Percentiles rank a stretch among this genome's conserved stretches.
Conservation (phyloP, 2,888 invertebrate species). For the Hedychridium roseum region DNA sequence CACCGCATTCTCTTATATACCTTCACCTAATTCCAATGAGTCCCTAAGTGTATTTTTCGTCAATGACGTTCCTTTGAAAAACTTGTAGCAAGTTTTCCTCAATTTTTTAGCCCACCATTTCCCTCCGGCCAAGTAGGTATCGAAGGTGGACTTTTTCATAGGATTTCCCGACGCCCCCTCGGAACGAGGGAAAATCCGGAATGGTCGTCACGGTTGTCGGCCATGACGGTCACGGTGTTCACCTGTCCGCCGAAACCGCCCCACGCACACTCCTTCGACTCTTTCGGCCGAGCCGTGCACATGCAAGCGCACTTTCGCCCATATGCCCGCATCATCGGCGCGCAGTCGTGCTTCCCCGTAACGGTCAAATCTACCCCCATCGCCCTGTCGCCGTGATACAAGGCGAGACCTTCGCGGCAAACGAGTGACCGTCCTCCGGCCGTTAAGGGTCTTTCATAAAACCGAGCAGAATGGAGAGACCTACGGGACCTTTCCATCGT, state of each 20-base stretch:
- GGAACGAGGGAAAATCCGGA: slow-evolving; percentile 15
- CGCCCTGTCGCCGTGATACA: slow-evolving; percentile 40
- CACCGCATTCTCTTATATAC: too few species aligned
- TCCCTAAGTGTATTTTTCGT: too few species aligned
- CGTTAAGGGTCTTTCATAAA: too few species aligned
- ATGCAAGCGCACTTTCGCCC: slow-evolving; percentile 15
- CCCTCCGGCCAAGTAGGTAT: too few species aligned
- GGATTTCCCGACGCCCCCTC: background rate
- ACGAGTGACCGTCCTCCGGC: slow-evolving; percentile 23
- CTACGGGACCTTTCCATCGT: too few species aligned
- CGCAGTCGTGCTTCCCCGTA: slow-evolving; percentile 45
- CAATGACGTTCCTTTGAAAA: too few species aligned
- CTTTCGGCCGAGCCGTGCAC: slow-evolving; percentile 15
- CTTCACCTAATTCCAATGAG: too few species aligned
- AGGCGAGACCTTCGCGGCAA: slow-evolving; percentile 12
- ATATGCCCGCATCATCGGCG: slow-evolving; percentile 11
- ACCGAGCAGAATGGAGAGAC: too few species aligned
- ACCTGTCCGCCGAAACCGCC: slow-evolving; percentile 45
- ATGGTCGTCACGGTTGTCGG: slow-evolving; percentile 44
- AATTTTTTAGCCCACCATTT: too few species aligned
- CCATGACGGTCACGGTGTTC: slow-evolving; percentile 46
- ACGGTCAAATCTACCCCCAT: slow-evolving; percentile 59
- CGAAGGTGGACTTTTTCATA: too few species aligned
- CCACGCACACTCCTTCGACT: slow-evolving; percentile 7
- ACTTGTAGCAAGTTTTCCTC: too few species aligned